Base-by-base conservation (phyloP, 1,140 invertebrate genomes). In the Sinonovacula constricta region DNA sequence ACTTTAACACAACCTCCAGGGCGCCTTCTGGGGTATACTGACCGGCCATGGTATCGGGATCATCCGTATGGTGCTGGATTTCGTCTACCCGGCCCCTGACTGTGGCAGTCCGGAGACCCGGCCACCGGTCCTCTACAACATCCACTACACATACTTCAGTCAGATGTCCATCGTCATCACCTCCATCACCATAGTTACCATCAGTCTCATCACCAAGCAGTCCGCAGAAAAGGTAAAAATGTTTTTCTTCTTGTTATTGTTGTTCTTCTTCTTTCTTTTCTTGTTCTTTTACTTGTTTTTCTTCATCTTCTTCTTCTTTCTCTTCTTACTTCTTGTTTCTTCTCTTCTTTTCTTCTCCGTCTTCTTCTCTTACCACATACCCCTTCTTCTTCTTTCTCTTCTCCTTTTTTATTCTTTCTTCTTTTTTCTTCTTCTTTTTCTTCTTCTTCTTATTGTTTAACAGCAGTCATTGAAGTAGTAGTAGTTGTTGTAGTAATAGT, bases 21-120 rank as follows among this genome's bases (percentile, higher is more conserved):
- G 92, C 30, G 93, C 93, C 15, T 93, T 93, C 84, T 93, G 91
- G 90, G 92, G 93, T 24, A 87, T 93, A n/a, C 86, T 93, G 66
- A 81, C 87, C 36, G 93, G 93, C 0, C 89, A 93, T 49, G 77
- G 89, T 1, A 89, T 92, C 53, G 93, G 93, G 14, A 66, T 91
- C 0, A 88, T 91, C 10, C 77, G 91, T 24, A 90, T 91, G 86
- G 81, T 84, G 5, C 74, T 90, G 63, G 89, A 91, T 71, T 89
- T 91, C 59, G 81, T 84, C n/a, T 91, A 89, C 62, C 84, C 85
- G 24, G 86, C 86, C 0, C 89, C 89, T 15, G 82, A 86, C 4
- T 91, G 90, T 70, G 87, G 87, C 3, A 82, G 87, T 49, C 56
- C 63, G 18, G 88, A 90, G 33, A 86, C 80, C 5, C 77, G 88